Percentiles rank a stretch among this genome's conserved stretches.
phyloP scores from a whole-genome alignment of 1,140 invertebrate species.

The Harlomillsia oculata region DNA sequence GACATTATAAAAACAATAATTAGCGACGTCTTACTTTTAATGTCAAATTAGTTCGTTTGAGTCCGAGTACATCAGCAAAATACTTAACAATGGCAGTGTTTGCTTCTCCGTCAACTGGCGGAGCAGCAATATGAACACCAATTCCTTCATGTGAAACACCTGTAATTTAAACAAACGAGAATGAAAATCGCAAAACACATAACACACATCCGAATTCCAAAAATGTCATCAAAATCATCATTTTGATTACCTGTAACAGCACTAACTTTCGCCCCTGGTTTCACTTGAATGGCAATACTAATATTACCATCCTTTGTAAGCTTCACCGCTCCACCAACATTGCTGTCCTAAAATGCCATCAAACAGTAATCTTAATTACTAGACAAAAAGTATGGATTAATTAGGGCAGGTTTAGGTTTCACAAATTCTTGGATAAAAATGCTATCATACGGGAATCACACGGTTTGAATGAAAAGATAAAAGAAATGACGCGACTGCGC shows the following conservation, averaged over 20 bases:
- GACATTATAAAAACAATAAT: not conserved
- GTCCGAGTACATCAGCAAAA: slow-evolving; percentile 52
- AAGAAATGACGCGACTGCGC: too few relatives aligned
- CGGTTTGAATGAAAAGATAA: too few relatives aligned
- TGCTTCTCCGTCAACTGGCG: slow-evolving; percentile 67
- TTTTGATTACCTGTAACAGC: slow-evolving; percentile 52
- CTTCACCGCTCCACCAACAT: too few relatives aligned
- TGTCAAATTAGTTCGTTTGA: slow-evolving; percentile 58
- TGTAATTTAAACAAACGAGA: slow-evolving; percentile 31
- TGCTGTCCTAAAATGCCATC: too few relatives aligned
- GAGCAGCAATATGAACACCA: slow-evolving; percentile 61
- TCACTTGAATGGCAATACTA: slow-evolving; percentile 56
- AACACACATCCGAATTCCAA: slow-evolving; percentile 40
- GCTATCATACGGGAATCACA: too few relatives aligned
- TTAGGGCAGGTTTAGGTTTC: too few relatives aligned
- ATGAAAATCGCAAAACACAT: slow-evolving; percentile 37
- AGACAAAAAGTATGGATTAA: too few relatives aligned
- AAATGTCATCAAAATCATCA: not conserved
- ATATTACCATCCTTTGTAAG: slow-evolving; percentile 46
- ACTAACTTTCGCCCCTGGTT: slow-evolving; percentile 66
- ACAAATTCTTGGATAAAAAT: too few relatives aligned
- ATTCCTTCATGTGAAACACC: slow-evolving; percentile 43
- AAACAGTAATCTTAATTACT: too few relatives aligned
- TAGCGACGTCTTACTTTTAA: slow-evolving; percentile 52
- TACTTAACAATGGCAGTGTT: slow-evolving; percentile 65